Evolutionary conservation across 1,140 invertebrate genomes (phyloP).

Genomic region (Cherax quadricarinatus): DNA sequence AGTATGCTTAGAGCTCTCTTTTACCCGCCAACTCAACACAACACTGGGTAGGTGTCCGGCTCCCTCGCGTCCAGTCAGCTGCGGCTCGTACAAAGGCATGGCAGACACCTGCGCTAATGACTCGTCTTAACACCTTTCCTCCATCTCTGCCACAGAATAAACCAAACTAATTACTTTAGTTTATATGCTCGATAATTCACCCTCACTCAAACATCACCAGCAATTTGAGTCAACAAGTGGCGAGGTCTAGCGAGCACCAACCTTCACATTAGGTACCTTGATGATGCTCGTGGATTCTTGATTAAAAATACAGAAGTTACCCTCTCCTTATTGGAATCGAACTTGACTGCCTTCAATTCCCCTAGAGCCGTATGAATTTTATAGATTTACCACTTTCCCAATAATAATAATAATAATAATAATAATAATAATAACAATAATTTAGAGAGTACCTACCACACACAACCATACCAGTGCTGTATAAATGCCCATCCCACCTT

Average conservation of each 20-base stretch:
- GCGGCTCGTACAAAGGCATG: background rate
- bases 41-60: constrained; percentile 20
- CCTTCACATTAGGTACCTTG: background rate
- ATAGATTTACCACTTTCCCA: too few relatives aligned
- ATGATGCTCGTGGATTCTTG: background rate
- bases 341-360: too few relatives aligned
- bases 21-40: constrained; percentile 23
- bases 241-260: background rate
- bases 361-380: too few relatives aligned
- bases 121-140: background rate
- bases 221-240: background rate
- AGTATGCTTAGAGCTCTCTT: constrained; percentile 23
- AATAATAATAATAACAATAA: too few relatives aligned
- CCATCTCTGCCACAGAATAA: background rate
- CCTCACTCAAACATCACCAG: background rate
- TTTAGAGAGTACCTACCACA: too few relatives aligned
- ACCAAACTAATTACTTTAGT: background rate
- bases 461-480: too few relatives aligned
- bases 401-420: too few relatives aligned
- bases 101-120: background rate
- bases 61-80: background rate
- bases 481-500: too few relatives aligned
- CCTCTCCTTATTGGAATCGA: too few relatives aligned
- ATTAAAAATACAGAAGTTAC: too few relatives aligned
- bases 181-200: background rate